These are phyloP conservation scores for Oasisia sp. DNA, from an alignment of 2,888 invertebrate genomes.

Conservation along the genomic window DNA sequence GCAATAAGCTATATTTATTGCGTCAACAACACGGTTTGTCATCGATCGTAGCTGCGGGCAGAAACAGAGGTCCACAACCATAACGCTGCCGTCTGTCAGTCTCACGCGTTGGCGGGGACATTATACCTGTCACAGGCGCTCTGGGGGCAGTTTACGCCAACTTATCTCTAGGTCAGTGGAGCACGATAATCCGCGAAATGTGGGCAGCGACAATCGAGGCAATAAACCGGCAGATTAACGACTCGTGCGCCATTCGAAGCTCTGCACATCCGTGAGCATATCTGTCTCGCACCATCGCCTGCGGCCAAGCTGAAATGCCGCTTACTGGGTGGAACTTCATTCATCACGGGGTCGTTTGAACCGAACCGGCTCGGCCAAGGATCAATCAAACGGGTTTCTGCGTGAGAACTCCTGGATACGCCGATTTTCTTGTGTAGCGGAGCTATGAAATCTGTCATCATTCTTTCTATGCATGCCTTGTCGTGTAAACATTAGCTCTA, in stretches of 20 bases:
- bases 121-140: conserved; percentile 1
- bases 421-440: background rate
- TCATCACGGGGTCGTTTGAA: background rate
- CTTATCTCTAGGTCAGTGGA: background rate
- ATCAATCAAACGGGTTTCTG: background rate
- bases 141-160: background rate
- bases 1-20: background rate
- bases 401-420: background rate
- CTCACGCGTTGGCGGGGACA: background rate
- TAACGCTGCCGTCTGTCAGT: background rate
- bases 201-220: background rate
- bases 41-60: background rate
- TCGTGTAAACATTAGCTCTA: background rate
- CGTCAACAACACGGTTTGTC: background rate
- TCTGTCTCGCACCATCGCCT: background rate
- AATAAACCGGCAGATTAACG: background rate
- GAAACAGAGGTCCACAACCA: background rate
- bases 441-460: background rate
- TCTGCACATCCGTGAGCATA: background rate
- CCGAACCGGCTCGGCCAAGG: background rate
- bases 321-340: background rate
- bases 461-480: background rate
- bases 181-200: background rate
- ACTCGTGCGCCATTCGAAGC: background rate
- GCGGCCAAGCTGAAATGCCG: background rate